phyloP scores from a whole-genome alignment of 2,113 vertebrate genomes.

The Pheucticus melanocephalus region DNA sequence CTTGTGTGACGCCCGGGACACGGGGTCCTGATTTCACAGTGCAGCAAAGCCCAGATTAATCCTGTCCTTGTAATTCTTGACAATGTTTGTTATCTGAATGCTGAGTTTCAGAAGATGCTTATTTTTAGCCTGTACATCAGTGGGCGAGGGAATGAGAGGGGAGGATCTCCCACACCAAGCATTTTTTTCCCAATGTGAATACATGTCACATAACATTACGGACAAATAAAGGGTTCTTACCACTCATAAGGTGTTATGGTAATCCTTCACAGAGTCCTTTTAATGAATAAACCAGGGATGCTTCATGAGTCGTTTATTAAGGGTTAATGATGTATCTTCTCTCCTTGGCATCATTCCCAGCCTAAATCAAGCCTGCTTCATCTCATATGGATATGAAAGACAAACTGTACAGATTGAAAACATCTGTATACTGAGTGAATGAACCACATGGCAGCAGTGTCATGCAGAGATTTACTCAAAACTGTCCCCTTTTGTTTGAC shows the following conservation, averaged over 20 bases:
- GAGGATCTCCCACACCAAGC: not conserved
- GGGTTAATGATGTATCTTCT: constrained; percentile 82
- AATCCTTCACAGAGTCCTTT: constrained; percentile 33
- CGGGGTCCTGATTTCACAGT: not conserved
- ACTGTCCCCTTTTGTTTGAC: constrained; percentile 78
- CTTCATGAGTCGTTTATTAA: constrained; percentile 48
- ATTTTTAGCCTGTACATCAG: not conserved
- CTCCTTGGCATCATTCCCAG: constrained; percentile 83
- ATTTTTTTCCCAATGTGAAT: not conserved
- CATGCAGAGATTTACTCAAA: constrained; percentile 71
- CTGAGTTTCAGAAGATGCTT: not conserved
- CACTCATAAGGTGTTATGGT: not conserved
- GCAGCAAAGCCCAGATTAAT: not conserved
- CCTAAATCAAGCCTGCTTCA: constrained; percentile 81
- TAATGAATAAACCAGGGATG: constrained; percentile 43
- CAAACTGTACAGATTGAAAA: constrained; percentile 84
- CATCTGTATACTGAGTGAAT: constrained; percentile 80
- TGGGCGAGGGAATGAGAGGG: not conserved
- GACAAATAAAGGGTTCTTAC: constrained; percentile 4
- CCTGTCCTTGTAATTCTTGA: not conserved
- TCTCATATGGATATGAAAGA: constrained; percentile 81
- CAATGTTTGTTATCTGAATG: not conserved
- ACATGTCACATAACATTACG: not conserved
- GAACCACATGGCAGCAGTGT: constrained; percentile 74
- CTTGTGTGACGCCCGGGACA: not conserved